phyloP scores from a whole-genome alignment of 2,113 vertebrate genomes.

The Notothenia rossii region DNA sequence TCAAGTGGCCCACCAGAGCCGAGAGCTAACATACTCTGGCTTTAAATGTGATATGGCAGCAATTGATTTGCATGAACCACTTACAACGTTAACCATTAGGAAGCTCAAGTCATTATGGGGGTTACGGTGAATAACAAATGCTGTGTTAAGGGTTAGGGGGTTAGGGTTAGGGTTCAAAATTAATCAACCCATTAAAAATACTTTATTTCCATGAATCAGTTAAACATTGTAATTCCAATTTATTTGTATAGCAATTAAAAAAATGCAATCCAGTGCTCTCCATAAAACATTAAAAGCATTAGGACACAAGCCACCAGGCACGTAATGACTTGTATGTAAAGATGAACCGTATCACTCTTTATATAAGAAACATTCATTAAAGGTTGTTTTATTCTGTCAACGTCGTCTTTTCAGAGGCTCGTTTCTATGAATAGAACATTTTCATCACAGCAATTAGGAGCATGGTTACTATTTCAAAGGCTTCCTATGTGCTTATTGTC shows the following conservation, averaged over 20 bases:
- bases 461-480: constrained; percentile 25
- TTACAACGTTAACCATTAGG: constrained; percentile 32
- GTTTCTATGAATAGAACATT: constrained; percentile 47
- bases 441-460: constrained; percentile 46
- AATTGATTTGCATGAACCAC: constrained; percentile 62
- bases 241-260: no score
- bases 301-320: neutral
- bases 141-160: no score
- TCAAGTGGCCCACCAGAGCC: constrained; percentile 51
- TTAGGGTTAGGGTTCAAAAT: neutral
- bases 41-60: constrained; percentile 51
- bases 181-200: neutral
- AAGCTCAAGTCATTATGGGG: constrained; percentile 16
- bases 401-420: constrained; percentile 16
- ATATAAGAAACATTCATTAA: neutral
- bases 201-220: neutral
- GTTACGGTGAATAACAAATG: neutral
- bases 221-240: neutral
- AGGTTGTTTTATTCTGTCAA: constrained; percentile 11
- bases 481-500: constrained; percentile 24
- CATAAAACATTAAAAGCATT: no score
- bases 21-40: constrained; percentile 42
- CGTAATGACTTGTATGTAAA: neutral
- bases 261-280: no score
- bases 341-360: neutral